Percentiles rank a stretch among this genome's conserved stretches.
These are phyloP conservation scores for Gavialis gangeticus DNA, from an alignment of 2,113 vertebrate species.

Conservation along the genomic window DNA sequence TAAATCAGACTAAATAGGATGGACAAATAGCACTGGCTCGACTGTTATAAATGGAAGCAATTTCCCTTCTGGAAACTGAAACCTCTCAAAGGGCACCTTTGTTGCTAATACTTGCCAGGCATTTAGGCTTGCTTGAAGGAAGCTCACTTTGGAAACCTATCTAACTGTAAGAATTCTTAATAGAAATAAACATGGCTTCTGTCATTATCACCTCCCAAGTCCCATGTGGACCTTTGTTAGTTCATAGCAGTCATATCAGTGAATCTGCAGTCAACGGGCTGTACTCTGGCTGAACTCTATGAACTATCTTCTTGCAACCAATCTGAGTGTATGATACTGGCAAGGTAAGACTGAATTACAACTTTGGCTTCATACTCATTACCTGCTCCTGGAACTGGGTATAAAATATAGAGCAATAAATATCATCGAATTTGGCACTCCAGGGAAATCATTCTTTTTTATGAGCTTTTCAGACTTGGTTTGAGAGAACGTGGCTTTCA, in stretches of 20 bases:
- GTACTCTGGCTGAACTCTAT: not conserved
- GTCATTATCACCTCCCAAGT: not conserved
- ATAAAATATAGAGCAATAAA: not conserved
- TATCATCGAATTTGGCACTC: not conserved
- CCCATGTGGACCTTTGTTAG: fast-evolving
- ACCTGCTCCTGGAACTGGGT: not conserved
- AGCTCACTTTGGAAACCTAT: not conserved
- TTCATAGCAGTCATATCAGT: fast-evolving
- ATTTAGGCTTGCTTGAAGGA: not conserved
- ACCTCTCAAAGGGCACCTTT: too few species aligned
- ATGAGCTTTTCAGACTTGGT: not conserved
- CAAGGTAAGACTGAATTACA: not conserved
- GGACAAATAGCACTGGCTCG: not conserved
- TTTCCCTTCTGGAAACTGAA: not conserved
- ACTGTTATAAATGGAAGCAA: not conserved
- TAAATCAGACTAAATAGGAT: not conserved
- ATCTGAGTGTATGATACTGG: not conserved
- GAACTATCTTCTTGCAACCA: not conserved
- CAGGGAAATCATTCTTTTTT: not conserved
- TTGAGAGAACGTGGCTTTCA: not conserved
- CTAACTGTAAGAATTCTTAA: not conserved
- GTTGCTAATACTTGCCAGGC: not conserved
- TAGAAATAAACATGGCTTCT: not conserved
- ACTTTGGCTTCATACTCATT: not conserved
- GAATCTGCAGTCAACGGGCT: not conserved